phyloP scores from a whole-genome alignment of 2,797 vertebrate species.

The Peromyscus eremicus region DNA sequence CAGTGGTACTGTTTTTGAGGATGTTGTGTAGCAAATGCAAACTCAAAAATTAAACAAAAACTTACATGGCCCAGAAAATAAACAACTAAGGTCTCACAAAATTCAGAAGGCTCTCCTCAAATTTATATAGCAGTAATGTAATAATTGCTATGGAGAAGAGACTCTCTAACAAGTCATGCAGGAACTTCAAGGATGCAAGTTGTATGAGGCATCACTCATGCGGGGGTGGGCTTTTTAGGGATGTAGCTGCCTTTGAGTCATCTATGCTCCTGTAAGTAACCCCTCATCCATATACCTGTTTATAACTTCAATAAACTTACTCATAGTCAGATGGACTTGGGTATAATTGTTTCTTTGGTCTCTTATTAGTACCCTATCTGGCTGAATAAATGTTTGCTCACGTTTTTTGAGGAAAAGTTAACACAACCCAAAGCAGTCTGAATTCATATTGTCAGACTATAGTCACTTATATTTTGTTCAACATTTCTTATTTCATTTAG shows the following conservation, averaged over 20 bases:
- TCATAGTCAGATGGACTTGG: not conserved
- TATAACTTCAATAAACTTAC: not conserved
- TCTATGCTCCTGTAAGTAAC: not conserved
- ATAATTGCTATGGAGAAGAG: not conserved
- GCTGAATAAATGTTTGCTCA: not conserved
- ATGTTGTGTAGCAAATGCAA: not conserved
- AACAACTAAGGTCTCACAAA: not conserved
- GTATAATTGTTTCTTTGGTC: not conserved
- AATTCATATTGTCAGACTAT: not conserved
- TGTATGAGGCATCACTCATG: not conserved
- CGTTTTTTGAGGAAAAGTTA: not conserved
- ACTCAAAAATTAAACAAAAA: not conserved
- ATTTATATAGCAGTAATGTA: not conserved
- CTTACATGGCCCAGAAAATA: not conserved
- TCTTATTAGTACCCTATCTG: not conserved
- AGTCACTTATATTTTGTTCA: not conserved
- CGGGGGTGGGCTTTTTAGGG: not conserved
- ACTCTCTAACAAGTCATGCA: not conserved
- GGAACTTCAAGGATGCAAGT: not conserved
- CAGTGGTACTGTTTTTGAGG: no score
- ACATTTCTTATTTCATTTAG: not conserved
- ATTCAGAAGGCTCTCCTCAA: not conserved
- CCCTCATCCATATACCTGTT: not conserved
- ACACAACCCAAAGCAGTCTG: not conserved
- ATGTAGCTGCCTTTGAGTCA: not conserved